Evolutionary conservation across 2,113 vertebrate species (phyloP), one percentile per base, ranked within the genome.

Genomic region (Xenopus borealis): DNA sequence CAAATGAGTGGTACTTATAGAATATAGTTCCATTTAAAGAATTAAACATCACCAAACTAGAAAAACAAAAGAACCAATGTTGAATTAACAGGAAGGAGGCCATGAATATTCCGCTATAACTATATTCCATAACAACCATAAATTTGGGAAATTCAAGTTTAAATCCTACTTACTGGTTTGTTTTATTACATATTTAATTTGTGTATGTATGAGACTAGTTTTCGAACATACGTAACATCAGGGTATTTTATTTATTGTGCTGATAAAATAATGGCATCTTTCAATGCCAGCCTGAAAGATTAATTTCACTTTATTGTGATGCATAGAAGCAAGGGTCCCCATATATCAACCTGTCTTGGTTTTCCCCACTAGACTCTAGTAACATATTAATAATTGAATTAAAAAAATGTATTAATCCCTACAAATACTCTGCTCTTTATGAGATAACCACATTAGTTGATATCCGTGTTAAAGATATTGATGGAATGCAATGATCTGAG

Each of bases 231-330:
- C 47, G 14, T 50, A 50, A 16, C 11, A 12, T 13, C 47, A 12
- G 3, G 10, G 6, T 50, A 69, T 69, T 58, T 46, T 67, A 16
- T 47, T 58, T 57, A 30, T 57, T 23, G 67, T 18, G 23, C 27
- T 69, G 46, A 55, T 23, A 57, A 69, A 69, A 57, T 69, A 69
- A 12, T 69, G 67, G 6, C 52, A 58, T 6, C 27, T 58, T 33
- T 59, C 33, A 58, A 59, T 70, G 23, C n/a, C 12, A 30, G 52
- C 53, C 52, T 7, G 19, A 44, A 44, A n/a, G 50, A 17, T 20
- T 53, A 16, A 52, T 57, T 57, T 57, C 14, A 44, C 14, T 57
- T 33, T 57, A n/a, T 14, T 57, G 27, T 7, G 27, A 69, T 69
- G 30, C 62, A 40, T 64, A 17, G 62, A 64, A 64, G 30, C 30